Percentiles rank a stretch among this genome's conserved stretches.
phyloP scores from a whole-genome alignment of 2,888 invertebrate genomes.

The Drosophila kambysellisi region DNA sequence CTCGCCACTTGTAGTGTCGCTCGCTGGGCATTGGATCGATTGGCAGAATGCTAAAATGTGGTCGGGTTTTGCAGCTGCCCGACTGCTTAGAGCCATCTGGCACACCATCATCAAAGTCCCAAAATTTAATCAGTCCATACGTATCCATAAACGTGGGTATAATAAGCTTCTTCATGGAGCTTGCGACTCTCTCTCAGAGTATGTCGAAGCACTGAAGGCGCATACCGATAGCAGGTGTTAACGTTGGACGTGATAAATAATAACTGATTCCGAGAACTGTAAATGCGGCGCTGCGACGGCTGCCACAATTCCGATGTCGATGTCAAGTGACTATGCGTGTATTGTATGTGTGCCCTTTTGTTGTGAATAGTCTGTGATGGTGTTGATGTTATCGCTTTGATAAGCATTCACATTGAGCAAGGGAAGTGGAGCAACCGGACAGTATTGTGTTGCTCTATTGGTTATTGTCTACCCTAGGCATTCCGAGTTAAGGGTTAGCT shows the following conservation, averaged over 20 bases:
- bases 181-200: neutral
- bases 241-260: conserved; percentile 77
- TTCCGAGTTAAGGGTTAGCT: conserved; percentile 34
- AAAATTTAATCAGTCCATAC: conserved; percentile 80
- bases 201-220: neutral
- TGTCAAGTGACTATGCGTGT: conserved; percentile 35
- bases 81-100: conserved; percentile 42
- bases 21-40: conserved; percentile 51
- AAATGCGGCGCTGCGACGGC: conserved; percentile 30
- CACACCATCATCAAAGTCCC: conserved; percentile 79
- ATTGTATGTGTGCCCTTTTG: conserved; percentile 42
- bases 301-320: conserved; percentile 17
- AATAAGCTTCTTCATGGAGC: conserved; percentile 79
- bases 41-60: conserved; percentile 16
- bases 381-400: conserved; percentile 33
- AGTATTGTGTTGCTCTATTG: conserved; percentile 33
- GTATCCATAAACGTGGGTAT: conserved; percentile 80
- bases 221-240: conserved; percentile 69
- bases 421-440: conserved; percentile 6
- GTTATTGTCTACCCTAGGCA: conserved; percentile 52
- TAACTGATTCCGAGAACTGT: conserved; percentile 76
- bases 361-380: conserved; percentile 29
- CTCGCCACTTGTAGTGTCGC: conserved; percentile 51
- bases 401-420: conserved; percentile 29
- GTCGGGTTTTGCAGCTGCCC: neutral